Conservation (phyloP, 2,113 vertebrate genomes). For the Corythornis cristatus region DNA sequence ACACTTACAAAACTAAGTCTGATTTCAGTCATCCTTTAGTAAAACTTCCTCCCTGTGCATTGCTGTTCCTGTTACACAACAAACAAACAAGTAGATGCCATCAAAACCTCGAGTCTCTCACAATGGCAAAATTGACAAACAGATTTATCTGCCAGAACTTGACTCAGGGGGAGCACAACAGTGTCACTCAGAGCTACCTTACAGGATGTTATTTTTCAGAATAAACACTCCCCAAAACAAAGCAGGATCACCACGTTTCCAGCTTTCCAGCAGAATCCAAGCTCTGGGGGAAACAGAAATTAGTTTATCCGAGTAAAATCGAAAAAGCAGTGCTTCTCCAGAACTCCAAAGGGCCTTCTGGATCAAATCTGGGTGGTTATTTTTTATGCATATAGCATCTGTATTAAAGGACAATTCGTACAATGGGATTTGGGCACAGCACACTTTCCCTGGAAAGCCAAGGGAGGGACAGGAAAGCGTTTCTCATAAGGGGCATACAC, state of each 20-base stretch:
- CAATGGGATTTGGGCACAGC: background rate
- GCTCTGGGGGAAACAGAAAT: background rate
- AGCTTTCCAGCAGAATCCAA: background rate
- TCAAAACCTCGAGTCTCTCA: background rate
- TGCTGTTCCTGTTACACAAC: background rate
- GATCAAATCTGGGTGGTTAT: background rate
- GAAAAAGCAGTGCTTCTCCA: background rate
- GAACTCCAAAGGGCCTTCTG: background rate
- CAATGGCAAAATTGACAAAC: constrained; percentile 7
- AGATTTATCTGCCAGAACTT: constrained; percentile 12
- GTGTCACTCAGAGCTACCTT: constrained; percentile 31
- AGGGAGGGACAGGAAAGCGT: background rate
- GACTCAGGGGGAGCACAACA: background rate
- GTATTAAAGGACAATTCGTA: background rate
- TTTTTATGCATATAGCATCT: background rate
- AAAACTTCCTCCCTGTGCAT: background rate
- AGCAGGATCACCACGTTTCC: background rate
- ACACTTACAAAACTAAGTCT: background rate
- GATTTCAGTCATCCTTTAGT: background rate
- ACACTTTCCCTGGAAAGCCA: constrained; percentile 7
- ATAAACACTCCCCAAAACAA: background rate
- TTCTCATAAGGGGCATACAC: background rate
- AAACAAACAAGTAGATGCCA: background rate
- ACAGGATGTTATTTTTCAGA: background rate
- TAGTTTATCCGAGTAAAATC: background rate